Conservation (phyloP, 2,797 vertebrate species). For the Acrossocheilus fasciatus region DNA sequence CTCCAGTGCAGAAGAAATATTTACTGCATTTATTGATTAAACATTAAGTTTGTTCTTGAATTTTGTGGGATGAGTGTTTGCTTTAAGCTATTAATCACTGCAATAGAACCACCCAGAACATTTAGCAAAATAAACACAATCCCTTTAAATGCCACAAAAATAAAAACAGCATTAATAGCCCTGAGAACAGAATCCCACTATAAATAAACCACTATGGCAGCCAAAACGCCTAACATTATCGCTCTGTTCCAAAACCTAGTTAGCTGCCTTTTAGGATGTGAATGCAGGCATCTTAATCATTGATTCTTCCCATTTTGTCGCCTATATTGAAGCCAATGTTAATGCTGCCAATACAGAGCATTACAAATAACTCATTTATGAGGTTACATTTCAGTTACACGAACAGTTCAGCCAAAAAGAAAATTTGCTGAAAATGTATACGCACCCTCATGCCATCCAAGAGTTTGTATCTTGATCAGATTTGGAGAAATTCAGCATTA, state of each 20-base stretch:
- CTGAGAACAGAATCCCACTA: not conserved
- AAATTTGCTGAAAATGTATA: not conserved
- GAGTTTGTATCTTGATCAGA: not conserved
- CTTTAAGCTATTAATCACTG: conserved; percentile 28
- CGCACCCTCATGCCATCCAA: not conserved
- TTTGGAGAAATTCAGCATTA: not conserved
- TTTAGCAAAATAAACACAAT: conserved; percentile 17
- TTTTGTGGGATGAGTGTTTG: not conserved
- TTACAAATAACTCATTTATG: not conserved
- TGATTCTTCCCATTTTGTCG: not conserved
- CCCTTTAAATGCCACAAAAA: conserved; percentile 17
- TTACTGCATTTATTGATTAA: not conserved
- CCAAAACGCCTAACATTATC: not conserved
- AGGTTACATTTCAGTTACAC: not conserved
- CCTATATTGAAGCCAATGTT: not conserved
- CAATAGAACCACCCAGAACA: not conserved
- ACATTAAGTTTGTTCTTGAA: not conserved
- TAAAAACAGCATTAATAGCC: conserved; percentile 12
- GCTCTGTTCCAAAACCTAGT: not conserved
- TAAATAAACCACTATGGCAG: conserved; percentile 8
- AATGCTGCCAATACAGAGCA: not conserved
- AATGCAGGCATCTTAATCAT: not conserved
- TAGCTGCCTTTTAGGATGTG: not conserved
- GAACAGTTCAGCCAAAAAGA: not conserved
- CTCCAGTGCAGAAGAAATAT: not conserved